These are phyloP conservation scores for Heliconius ismenius DNA, from an alignment of 2,888 invertebrate genomes.

Conservation along the genomic window DNA sequence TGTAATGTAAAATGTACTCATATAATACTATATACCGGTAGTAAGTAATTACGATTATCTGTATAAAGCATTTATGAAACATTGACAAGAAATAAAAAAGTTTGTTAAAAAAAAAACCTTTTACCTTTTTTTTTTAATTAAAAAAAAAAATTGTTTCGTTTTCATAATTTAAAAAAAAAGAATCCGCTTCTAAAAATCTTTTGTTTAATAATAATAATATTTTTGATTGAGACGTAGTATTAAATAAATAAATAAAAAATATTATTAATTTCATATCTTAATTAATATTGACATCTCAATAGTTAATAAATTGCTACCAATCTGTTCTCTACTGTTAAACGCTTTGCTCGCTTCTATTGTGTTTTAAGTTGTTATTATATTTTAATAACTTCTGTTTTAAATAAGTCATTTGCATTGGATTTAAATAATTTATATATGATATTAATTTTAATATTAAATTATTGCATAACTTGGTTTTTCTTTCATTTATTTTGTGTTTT, in stretches of 20 bases:
- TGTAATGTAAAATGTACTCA: not conserved
- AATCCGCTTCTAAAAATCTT: not conserved
- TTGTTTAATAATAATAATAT: no score
- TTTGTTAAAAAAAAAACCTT: no score
- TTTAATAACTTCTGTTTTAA: not conserved
- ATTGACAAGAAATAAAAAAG: no score
- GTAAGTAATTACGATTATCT: not conserved
- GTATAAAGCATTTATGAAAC: no score
- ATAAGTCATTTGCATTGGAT: conserved; percentile 3
- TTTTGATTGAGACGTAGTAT: no score
- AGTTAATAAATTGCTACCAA: not conserved
- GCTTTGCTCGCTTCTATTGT: not conserved
- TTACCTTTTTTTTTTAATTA: no score
- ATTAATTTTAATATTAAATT: not conserved
- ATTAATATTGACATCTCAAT: not conserved
- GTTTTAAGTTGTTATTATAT: not conserved
- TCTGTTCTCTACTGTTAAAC: not conserved
- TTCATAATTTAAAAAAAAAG: not conserved
- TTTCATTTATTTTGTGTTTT: not conserved
- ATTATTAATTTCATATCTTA: not conserved
- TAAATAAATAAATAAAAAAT: no score
- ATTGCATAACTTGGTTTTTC: not conserved
- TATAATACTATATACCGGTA: not conserved
- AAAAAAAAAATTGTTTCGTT: no score
- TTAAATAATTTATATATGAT: not conserved